phyloP scores from a whole-genome alignment of 1,140 invertebrate genomes.

The Pogonus chalceus region DNA sequence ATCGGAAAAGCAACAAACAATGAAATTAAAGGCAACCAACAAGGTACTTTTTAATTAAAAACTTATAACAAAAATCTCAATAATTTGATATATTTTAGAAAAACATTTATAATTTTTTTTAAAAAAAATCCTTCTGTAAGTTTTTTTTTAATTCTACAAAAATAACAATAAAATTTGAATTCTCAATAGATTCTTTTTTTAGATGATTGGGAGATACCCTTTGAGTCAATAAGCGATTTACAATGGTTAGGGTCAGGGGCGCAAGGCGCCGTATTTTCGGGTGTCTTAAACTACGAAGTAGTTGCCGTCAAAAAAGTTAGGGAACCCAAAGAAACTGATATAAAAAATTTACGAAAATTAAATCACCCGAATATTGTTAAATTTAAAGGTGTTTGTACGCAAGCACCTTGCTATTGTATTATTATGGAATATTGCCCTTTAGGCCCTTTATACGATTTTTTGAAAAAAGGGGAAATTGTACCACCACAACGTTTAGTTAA shows the following conservation, averaged over 20 bases:
- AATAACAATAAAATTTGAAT: too few relatives aligned
- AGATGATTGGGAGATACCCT: conserved; percentile 91
- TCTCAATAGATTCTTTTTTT: conserved; percentile 29
- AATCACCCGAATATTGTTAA: conserved; percentile 95
- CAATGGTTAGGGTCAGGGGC: conserved; percentile 92
- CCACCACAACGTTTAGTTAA: conserved; percentile 73
- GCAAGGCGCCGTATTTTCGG: conserved; percentile 92
- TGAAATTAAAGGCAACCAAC: conserved; percentile 52
- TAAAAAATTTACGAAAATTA: conserved; percentile 84
- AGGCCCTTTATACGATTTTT: conserved; percentile 85
- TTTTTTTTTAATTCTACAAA: too few relatives aligned
- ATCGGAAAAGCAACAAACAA: conserved; percentile 66
- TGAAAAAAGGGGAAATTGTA: conserved; percentile 69
- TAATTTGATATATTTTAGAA: too few relatives aligned
- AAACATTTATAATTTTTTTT: too few relatives aligned
- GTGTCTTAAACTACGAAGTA: conserved; percentile 68
- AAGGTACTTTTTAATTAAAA: conserved; percentile 24
- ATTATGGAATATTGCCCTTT: conserved; percentile 98
- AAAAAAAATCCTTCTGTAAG: too few relatives aligned
- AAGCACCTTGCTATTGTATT: conserved; percentile 89
- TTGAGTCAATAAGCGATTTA: conserved; percentile 83
- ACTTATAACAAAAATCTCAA: too few relatives aligned
- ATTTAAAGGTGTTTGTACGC: conserved; percentile 91
- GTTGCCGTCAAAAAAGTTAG: conserved; percentile 96
- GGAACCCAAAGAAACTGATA: conserved; percentile 89